phyloP scores from a whole-genome alignment of 2,888 invertebrate species.

The Spicauda simplicius region DNA sequence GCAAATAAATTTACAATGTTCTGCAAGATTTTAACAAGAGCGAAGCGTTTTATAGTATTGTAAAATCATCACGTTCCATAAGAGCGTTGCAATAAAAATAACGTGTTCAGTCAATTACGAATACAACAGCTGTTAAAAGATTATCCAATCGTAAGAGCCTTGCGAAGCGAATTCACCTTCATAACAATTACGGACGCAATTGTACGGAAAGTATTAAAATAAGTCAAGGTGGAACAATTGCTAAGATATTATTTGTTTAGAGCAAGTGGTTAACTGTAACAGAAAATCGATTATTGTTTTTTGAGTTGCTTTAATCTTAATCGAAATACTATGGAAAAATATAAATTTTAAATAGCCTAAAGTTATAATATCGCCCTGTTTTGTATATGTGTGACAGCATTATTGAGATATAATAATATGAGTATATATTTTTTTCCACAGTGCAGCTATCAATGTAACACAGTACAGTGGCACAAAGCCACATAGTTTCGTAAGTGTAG shows the following conservation, averaged over 20 bases:
- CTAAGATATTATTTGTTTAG: constrained; percentile 34
- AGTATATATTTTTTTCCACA: too few relatives aligned
- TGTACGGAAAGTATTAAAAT: constrained; percentile 54
- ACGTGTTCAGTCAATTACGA: constrained; percentile 40
- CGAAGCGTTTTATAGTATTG: not conserved
- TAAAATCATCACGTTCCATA: not conserved
- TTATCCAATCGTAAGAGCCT: constrained; percentile 45
- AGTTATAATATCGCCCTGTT: too few relatives aligned
- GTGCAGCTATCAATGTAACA: too few relatives aligned
- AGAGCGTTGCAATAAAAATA: constrained; percentile 8
- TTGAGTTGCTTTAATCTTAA: not conserved
- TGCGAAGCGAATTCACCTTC: constrained; percentile 57
- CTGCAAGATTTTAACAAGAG: too few relatives aligned
- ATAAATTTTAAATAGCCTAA: too few relatives aligned
- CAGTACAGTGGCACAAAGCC: too few relatives aligned
- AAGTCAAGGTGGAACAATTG: constrained; percentile 54
- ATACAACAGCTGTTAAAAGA: constrained; percentile 33
- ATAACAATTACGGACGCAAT: constrained; percentile 44
- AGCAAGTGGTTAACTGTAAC: not conserved
- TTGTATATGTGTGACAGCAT: too few relatives aligned
- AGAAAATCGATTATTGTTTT: not conserved
- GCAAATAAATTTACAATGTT: not conserved
- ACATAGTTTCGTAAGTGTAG: too few relatives aligned
- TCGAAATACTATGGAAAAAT: too few relatives aligned
- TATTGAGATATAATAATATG: too few relatives aligned